These are phyloP conservation scores for Mycetomoellerius zeteki DNA, from an alignment of 1,140 invertebrate species.

Conservation along the genomic window DNA sequence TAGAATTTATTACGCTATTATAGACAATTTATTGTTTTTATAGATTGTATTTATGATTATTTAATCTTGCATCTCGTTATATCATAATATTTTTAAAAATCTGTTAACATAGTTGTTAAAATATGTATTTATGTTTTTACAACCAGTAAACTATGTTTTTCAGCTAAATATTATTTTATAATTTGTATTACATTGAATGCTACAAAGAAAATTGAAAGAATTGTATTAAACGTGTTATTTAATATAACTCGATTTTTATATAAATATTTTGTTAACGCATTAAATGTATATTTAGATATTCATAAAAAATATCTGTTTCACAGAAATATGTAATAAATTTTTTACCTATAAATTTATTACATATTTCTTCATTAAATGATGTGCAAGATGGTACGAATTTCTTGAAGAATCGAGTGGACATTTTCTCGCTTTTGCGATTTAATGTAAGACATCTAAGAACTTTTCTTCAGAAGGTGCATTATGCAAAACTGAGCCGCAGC, in stretches of 20 bases:
- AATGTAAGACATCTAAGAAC: neutral
- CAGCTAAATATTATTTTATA: neutral
- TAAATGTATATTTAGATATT: neutral
- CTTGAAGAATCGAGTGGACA: neutral
- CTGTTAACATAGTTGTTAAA: neutral
- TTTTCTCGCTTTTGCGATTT: neutral
- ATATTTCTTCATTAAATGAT: too few relatives aligned
- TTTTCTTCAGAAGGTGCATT: constrained; percentile 14
- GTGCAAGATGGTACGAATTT: neutral
- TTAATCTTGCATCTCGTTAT: neutral
- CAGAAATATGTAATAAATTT: constrained; percentile 4
- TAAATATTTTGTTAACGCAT: neutral
- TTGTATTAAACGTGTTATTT: neutral
- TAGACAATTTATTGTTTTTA: neutral
- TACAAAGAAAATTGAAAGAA: neutral
- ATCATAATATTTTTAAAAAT: neutral
- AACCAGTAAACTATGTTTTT: neutral
- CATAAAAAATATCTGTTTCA: neutral
- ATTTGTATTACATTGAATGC: neutral
- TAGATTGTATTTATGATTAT: neutral
- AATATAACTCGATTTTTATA: neutral
- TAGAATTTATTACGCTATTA: neutral
- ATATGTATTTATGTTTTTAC: neutral
- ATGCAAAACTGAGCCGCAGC: constrained; percentile 50
- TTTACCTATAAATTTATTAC: too few relatives aligned